Conservation (phyloP, 2,797 vertebrate species). For the Spea hammondii region DNA sequence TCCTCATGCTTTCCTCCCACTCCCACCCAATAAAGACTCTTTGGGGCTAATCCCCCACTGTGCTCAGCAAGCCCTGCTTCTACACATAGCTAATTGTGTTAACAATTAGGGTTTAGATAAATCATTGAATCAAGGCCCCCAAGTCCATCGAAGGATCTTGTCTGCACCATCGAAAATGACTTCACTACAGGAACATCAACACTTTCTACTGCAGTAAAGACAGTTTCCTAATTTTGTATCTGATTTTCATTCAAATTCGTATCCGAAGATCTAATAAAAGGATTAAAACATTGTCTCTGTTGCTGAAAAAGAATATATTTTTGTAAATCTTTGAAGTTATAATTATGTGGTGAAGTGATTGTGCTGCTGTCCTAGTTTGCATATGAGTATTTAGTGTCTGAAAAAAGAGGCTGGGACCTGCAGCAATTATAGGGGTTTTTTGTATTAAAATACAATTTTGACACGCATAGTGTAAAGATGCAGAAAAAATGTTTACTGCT, state of each 20-base stretch:
- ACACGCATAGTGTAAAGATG: conserved; percentile 29
- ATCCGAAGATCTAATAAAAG: conserved; percentile 33
- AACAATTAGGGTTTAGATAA: too few species aligned
- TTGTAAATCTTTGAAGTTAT: conserved; percentile 45
- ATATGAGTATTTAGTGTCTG: conserved; percentile 29
- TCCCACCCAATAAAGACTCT: too few species aligned
- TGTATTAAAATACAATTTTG: conserved; percentile 9
- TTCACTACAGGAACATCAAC: conserved; percentile 16
- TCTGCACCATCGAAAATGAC: neutral
- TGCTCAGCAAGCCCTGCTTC: too few species aligned
- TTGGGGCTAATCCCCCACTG: too few species aligned
- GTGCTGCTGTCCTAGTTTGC: conserved; percentile 27
- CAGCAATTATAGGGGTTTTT: conserved; percentile 36
- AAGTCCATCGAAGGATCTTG: neutral
- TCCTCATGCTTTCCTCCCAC: too few species aligned
- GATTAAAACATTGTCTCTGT: conserved; percentile 36
- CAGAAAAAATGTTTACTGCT: conserved; percentile 36
- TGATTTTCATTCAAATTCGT: conserved; percentile 39
- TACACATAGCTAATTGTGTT: too few species aligned
- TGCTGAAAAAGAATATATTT: conserved; percentile 28
- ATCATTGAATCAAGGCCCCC: too few species aligned
- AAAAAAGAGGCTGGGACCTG: conserved; percentile 19
- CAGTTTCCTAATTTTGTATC: conserved; percentile 7
- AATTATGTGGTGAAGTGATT: conserved; percentile 45
- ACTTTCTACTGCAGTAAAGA: conserved; percentile 6